A percentile compares a stretch with the other conserved stretches of the same genome.
Evolutionary conservation across 1,140 invertebrate species (phyloP).

Genomic region (Parapsyche elsis): DNA sequence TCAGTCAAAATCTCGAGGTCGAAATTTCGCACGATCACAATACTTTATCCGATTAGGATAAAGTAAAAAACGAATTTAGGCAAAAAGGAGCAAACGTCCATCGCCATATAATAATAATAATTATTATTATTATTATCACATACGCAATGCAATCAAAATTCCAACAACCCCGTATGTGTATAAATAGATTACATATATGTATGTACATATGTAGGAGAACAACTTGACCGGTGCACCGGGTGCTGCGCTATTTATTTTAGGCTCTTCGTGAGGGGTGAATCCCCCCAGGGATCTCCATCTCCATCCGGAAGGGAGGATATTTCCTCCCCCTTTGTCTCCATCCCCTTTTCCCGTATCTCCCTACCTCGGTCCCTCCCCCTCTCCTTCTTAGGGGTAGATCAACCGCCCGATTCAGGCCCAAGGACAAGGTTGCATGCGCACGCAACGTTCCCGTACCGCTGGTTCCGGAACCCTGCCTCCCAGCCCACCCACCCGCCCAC

Average conservation of each 20-base stretch:
- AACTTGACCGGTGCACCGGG: background rate
- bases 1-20: too few species aligned
- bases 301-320: background rate
- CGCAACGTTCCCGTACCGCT: constrained; percentile 17
- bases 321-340: too few species aligned
- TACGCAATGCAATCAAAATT: too few species aligned
- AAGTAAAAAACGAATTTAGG: too few species aligned
- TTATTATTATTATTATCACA: too few species aligned
- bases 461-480: background rate
- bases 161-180: background rate
- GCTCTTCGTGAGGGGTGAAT: constrained; percentile 9
- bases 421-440: constrained; percentile 51
- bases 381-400: constrained; percentile 18
- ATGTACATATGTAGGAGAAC: background rate
- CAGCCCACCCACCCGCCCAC: constrained; percentile 2
- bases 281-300: constrained; percentile 28
- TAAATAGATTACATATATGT: background rate
- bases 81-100: too few species aligned
- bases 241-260: background rate
- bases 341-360: too few species aligned
- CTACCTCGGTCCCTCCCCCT: background rate
- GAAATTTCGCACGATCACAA: too few species aligned
- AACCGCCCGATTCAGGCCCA: constrained; percentile 39
- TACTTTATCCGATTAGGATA: too few species aligned
- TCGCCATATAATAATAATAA: too few species aligned